Evolutionary conservation across 2,797 vertebrate species (phyloP).

Genomic region (Scolopax bukidnonensis): DNA sequence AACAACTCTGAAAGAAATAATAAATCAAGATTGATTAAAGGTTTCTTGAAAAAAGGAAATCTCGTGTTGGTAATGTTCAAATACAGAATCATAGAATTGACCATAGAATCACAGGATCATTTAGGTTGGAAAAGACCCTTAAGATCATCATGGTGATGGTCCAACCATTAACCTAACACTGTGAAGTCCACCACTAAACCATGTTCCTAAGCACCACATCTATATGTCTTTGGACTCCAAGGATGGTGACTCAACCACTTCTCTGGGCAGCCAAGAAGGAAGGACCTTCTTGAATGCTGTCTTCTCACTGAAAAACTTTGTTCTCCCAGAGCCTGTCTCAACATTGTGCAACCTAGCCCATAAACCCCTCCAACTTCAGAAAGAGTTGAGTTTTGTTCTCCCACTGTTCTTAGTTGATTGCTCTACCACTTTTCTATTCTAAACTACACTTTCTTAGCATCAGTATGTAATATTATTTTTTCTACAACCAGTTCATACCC

Average conservation of each 20-base stretch:
- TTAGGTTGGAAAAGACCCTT: not conserved
- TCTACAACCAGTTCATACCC: not conserved
- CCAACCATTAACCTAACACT: not conserved
- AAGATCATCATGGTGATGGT: not conserved
- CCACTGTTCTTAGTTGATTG: not conserved
- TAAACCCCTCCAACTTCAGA: not conserved
- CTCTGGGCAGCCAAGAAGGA: not conserved
- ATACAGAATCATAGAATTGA: not conserved
- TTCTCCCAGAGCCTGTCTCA: not conserved
- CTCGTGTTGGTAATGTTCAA: not conserved
- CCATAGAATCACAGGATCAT: not conserved
- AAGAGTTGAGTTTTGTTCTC: not conserved
- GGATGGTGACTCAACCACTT: not conserved
- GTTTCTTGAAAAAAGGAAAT: not conserved
- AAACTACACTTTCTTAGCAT: not conserved
- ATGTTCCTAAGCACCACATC: not conserved
- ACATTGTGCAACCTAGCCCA: not conserved
- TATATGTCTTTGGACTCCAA: rapidly evolving
- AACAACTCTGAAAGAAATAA: not conserved
- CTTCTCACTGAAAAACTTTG: not conserved
- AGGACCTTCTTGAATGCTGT: not conserved
- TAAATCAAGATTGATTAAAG: not conserved
- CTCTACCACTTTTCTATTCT: not conserved
- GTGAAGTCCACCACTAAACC: not conserved
- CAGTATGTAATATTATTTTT: not conserved